phyloP scores from a whole-genome alignment of 1,140 invertebrate genomes.

The Drosophila sechellia region DNA sequence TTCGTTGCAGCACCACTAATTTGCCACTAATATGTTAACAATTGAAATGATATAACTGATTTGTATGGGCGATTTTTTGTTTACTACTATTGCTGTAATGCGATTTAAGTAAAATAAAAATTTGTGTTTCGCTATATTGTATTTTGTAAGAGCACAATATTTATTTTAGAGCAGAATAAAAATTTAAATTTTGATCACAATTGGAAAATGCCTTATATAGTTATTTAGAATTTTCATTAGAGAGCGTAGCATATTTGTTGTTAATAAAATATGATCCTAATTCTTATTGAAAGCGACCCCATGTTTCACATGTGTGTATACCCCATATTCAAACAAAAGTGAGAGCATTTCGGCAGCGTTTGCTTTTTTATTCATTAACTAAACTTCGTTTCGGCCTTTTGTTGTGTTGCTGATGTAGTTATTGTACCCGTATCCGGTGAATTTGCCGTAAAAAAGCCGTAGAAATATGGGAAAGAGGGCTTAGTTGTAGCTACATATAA shows the following conservation, averaged over 20 bases:
- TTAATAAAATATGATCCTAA: no score
- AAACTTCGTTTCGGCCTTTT: not conserved
- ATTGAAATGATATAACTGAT: not conserved
- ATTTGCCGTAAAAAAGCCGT: slow-evolving; percentile 48
- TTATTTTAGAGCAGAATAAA: no score
- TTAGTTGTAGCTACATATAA: slow-evolving; percentile 18
- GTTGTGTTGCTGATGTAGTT: slow-evolving; percentile 14
- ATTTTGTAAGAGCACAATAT: no score
- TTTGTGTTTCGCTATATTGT: not conserved
- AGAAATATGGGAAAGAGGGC: not conserved
- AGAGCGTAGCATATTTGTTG: no score
- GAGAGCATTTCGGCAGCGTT: not conserved
- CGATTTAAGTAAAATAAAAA: slow-evolving; percentile 7
- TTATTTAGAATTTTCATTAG: no score
- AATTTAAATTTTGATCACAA: no score
- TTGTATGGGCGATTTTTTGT: slow-evolving; percentile 2
- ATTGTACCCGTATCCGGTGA: slow-evolving; percentile 34
- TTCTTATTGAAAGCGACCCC: no score
- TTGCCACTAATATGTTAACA: not conserved
- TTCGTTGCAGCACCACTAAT: not conserved
- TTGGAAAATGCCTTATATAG: no score
- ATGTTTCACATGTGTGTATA: no score
- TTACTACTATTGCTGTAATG: slow-evolving; percentile 20
- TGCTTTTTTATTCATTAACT: slow-evolving; percentile 9
- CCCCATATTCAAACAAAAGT: no score